Conservation (phyloP, 1,140 invertebrate species). For the Cyclina sinensis region DNA sequence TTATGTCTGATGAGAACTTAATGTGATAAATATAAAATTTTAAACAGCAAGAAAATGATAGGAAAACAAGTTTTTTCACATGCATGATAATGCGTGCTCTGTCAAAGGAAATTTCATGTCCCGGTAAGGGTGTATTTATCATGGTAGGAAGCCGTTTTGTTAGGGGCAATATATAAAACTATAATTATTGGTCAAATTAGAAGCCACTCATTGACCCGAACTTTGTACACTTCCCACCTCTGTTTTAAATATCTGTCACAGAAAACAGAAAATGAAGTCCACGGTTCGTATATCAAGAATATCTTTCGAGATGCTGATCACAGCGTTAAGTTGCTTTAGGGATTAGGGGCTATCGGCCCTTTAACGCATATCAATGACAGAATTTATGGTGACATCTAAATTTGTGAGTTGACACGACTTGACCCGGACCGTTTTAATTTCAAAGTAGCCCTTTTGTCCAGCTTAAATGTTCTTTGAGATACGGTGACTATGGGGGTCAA, state of each 20-base stretch:
- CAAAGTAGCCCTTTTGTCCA: constrained; percentile 38
- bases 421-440: constrained; percentile 49
- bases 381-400: constrained; percentile 65
- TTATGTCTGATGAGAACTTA: too few species aligned
- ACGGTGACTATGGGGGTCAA: neutral
- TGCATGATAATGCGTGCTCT: neutral
- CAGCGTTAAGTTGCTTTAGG: neutral
- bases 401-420: constrained; percentile 50
- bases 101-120: neutral
- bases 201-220: neutral
- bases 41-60: too few species aligned
- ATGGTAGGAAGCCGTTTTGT: neutral
- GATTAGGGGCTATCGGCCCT: constrained; percentile 3
- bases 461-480: neutral
- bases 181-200: neutral
- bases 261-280: too few species aligned
- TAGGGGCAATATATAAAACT: neutral
- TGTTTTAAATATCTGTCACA: constrained; percentile 6
- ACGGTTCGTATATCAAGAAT: neutral
- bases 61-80: neutral
- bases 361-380: constrained; percentile 36
- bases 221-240: neutral
- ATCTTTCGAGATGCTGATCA: neutral
- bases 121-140: neutral
- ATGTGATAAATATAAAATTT: too few species aligned